Percentiles rank a stretch among this genome's conserved stretches.
These are phyloP conservation scores for Caenorhabditis sinica DNA, from an alignment of 2,888 invertebrate genomes.

Conservation along the genomic window DNA sequence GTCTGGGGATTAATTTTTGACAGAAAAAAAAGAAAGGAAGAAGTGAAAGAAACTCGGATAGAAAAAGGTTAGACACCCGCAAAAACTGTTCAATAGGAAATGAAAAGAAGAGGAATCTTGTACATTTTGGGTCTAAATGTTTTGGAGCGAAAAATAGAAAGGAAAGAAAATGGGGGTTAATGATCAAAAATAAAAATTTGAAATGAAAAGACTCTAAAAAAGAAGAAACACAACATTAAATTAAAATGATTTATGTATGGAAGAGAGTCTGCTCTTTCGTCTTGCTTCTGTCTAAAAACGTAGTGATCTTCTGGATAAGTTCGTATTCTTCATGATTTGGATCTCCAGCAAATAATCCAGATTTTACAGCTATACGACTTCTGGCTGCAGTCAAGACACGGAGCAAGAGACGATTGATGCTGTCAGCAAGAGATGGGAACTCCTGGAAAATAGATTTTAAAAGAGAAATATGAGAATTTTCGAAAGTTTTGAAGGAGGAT, in stretches of 20 bases:
- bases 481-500: too few relatives aligned
- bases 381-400: slow-evolving; percentile 49
- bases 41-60: background rate
- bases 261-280: background rate
- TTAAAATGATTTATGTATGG: too few relatives aligned
- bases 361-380: slow-evolving; percentile 47
- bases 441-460: slow-evolving; percentile 44
- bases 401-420: slow-evolving; percentile 50
- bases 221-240: slow-evolving; percentile 3
- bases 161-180: background rate
- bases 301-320: slow-evolving; percentile 34
- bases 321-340: slow-evolving; percentile 51
- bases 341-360: slow-evolving; percentile 48
- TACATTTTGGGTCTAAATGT: slow-evolving; percentile 9
- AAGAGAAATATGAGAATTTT: background rate
- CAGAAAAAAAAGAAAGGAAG: background rate
- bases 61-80: slow-evolving; percentile 8
- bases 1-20: slow-evolving; percentile 24
- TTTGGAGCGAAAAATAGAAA: background rate
- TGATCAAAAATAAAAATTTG: slow-evolving; percentile 8
- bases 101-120: background rate
- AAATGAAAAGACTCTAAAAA: background rate
- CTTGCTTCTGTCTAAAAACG: slow-evolving; percentile 45
- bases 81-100: background rate
- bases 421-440: slow-evolving; percentile 59